Evolutionary conservation across 2,888 invertebrate genomes (phyloP).

Genomic region (Cancer borealis): DNA sequence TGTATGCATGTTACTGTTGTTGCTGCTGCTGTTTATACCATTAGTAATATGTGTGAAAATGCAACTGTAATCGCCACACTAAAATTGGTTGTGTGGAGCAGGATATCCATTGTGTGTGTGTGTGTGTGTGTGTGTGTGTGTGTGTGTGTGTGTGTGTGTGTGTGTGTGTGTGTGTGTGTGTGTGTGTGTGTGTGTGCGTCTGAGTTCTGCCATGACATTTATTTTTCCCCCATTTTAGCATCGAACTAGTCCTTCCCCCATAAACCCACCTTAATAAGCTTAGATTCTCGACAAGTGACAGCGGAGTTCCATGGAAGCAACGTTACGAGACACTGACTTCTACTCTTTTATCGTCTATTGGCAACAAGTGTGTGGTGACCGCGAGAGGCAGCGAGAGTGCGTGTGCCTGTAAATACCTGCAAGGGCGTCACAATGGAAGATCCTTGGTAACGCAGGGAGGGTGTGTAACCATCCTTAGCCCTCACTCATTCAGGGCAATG

Average conservation of each 20-base stretch:
- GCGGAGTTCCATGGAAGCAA: not conserved
- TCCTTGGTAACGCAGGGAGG: not conserved
- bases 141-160: not conserved
- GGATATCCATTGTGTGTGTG: not conserved
- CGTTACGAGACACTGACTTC: conserved; percentile 22
- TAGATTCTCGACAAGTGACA: conserved; percentile 5
- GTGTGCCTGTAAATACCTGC: not conserved
- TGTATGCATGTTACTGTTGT: not conserved
- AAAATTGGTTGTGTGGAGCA: too few relatives aligned
- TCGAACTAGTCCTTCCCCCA: not conserved
- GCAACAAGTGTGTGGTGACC: not conserved
- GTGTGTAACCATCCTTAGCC: not conserved
- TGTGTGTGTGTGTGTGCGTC: conserved; percentile 31
- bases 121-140: conserved; percentile 12
- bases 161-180: conserved; percentile 29
- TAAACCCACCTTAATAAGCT: conserved; percentile 32
- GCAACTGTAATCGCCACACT: not conserved
- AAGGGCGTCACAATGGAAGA: not conserved
- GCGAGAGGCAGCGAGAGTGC: not conserved
- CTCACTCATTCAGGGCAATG: not conserved
- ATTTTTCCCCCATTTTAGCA: not conserved
- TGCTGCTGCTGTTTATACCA: not conserved
- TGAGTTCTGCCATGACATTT: not conserved
- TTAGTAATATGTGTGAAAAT: not conserved
- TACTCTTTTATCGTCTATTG: conserved; percentile 22